phyloP scores from a whole-genome alignment of 2,113 vertebrate species.

The Periophthalmus modestus region DNA sequence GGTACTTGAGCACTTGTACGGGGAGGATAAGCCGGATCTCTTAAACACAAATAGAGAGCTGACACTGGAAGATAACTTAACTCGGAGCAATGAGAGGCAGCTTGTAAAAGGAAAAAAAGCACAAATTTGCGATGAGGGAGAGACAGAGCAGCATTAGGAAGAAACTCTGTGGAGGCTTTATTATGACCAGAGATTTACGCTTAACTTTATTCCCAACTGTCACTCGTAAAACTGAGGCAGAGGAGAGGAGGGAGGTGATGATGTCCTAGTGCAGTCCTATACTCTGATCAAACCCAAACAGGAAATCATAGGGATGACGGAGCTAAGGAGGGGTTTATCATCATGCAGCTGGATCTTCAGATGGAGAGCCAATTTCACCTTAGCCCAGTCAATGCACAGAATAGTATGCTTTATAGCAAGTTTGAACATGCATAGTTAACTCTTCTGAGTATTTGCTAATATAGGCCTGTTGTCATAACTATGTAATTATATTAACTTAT shows the following conservation, averaged over 20 bases:
- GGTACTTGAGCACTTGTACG: constrained; percentile 23
- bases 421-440: background rate
- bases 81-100: constrained; percentile 50
- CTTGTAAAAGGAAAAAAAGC: constrained; percentile 54
- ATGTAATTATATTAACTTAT: background rate
- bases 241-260: constrained; percentile 61
- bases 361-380: constrained; percentile 41
- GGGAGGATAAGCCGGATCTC: constrained; percentile 18
- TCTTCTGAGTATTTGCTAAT: background rate
- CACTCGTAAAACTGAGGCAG: constrained; percentile 75
- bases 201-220: constrained; percentile 74
- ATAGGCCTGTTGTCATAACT: background rate
- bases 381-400: background rate
- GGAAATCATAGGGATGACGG: constrained; percentile 69
- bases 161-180: constrained; percentile 76
- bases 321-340: constrained; percentile 62
- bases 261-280: constrained; percentile 57
- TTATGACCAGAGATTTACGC: constrained; percentile 76
- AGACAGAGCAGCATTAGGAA: constrained; percentile 68
- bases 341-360: constrained; percentile 55
- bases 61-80: constrained; percentile 64
- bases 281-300: constrained; percentile 77
- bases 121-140: constrained; percentile 66
- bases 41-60: constrained; percentile 60
- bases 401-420: background rate